phyloP scores from a whole-genome alignment of 1,140 invertebrate species.

The Amphibalanus amphitrite region DNA sequence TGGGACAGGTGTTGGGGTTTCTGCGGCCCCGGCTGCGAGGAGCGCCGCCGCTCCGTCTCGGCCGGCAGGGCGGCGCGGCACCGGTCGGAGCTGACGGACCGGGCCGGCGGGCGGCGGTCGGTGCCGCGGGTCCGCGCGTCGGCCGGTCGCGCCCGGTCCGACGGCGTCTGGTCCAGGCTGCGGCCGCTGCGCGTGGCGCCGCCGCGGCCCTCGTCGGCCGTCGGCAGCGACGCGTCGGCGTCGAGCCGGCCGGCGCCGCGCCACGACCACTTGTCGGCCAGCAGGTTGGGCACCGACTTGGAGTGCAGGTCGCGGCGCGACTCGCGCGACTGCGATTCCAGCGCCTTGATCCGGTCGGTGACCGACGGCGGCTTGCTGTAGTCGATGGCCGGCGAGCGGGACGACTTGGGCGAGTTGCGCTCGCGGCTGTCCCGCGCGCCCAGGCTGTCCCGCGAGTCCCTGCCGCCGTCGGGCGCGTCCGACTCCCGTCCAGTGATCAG shows the following conservation, averaged over 20 bases:
- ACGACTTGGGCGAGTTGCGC: conserved; percentile 7
- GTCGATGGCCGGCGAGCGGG: conserved; percentile 29
- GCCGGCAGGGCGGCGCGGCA: neutral
- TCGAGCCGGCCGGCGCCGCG: neutral
- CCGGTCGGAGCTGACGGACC: neutral
- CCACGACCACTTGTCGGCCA: conserved; percentile 4
- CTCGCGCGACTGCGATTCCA: conserved; percentile 36
- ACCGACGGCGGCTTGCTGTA: conserved; percentile 38
- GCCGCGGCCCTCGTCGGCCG: neutral
- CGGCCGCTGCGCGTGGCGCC: neutral
- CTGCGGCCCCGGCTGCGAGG: too few species aligned
- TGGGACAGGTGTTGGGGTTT: too few species aligned
- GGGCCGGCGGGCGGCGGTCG: too few species aligned
- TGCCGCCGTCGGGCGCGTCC: neutral
- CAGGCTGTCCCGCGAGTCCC: neutral
- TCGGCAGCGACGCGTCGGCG: neutral
- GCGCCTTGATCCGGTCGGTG: conserved; percentile 51
- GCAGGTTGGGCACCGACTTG: neutral
- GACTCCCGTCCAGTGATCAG: neutral
- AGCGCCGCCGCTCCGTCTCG: neutral
- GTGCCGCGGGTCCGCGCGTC: too few species aligned
- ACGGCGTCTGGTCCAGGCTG: neutral
- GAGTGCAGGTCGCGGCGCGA: conserved; percentile 18
- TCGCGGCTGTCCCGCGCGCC: neutral
- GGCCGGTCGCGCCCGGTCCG: neutral